phyloP scores from a whole-genome alignment of 2,797 vertebrate genomes.

The Pteronotus mesoamericanus region DNA sequence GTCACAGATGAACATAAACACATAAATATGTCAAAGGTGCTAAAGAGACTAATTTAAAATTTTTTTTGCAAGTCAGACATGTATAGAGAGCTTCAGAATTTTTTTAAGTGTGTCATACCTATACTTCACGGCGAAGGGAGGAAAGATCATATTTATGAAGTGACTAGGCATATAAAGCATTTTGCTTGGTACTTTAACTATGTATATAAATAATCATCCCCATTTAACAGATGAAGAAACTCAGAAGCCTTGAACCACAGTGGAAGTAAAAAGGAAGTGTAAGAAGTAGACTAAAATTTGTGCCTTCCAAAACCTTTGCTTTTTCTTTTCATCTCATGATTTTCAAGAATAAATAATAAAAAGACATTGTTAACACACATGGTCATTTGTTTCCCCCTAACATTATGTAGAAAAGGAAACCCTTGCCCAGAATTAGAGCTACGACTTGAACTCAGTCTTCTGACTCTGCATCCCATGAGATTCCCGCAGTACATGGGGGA shows the following conservation, averaged over 20 bases:
- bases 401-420: neutral
- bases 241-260: neutral
- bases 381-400: neutral
- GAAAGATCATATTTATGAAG: neutral
- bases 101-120: neutral
- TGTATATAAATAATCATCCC: neutral
- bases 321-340: neutral
- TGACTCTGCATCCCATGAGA: neutral
- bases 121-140: neutral
- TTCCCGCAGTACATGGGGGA: neutral
- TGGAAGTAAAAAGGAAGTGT: neutral
- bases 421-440: neutral
- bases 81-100: neutral
- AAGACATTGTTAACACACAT: neutral
- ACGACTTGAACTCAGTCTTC: neutral
- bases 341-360: conserved; percentile 32
- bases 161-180: neutral
- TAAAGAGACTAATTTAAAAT: neutral
- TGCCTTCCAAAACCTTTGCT: neutral
- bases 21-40: neutral
- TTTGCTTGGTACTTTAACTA: neutral
- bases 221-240: neutral
- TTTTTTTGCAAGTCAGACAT: neutral
- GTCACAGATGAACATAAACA: neutral
- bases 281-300: neutral